Base-by-base conservation (phyloP, 2,797 vertebrate genomes). In the Pseudomugil gertrudae region DNA sequence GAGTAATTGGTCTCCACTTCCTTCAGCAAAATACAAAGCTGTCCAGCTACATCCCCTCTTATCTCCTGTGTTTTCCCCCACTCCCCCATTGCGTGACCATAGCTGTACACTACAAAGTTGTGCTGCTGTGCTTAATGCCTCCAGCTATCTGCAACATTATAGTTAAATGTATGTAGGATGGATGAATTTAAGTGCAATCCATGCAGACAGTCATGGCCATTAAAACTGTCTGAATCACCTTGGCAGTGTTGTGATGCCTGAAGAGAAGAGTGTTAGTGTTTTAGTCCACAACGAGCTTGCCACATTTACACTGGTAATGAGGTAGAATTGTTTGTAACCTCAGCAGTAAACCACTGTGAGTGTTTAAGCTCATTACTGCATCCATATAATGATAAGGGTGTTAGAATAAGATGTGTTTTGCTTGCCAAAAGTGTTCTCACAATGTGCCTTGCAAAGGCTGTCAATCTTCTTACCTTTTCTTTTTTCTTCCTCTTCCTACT, bases 1-100 rank as follows among this genome's bases (percentile, higher is more conserved):
- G 52, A 74, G 78, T 90, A 90, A 89, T 91, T 89, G 87, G 78
- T 78, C 83, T 65, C 67, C 76, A 81, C 77, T 83, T 80, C 71
- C 70, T 69, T 68, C 56, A 54, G 72, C 45, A 76, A 81, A 75
- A 70, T 63, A 80, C 80, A 78, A 56, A 83, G 63, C 21, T 29
- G 29, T 80, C 79, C 80, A 48, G 68, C 50, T 24, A 69, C 66
- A 75, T 81, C 60, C 69, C 68, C 35, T 67, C 69, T 87, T 84
- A 84, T 89, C 83, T 79, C 69, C 57, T 36, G 33, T 43, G 57
- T 57, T 72, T 32, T 29, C 57, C 59, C 61, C 57, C 54, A 64
- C 59, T 36, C 59, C 38, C 27, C 19, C 61, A 23, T 24, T 17
- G 72, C 45, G 63, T 30, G 76, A 70, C 70, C 53, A 54, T 69